Evolutionary conservation across 2,113 vertebrate species (phyloP).

Genomic region (Tiliqua scincoides): DNA sequence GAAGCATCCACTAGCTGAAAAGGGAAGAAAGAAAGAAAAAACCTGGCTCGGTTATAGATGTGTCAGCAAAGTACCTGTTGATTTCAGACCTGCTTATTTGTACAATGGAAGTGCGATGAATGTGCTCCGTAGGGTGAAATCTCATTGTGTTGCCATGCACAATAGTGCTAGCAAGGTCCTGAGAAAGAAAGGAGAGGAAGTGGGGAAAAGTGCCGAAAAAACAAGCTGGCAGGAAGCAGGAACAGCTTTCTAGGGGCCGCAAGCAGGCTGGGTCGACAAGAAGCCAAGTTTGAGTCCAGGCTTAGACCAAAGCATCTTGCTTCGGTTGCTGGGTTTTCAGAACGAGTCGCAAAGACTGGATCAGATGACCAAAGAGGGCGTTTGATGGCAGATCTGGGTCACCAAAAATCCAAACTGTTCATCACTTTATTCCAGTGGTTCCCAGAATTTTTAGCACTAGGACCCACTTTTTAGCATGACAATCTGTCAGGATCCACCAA

Average conservation of each 20-base stretch:
- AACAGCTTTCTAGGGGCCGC: not conserved
- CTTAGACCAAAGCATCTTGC: not conserved
- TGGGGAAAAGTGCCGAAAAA: constrained; percentile 9
- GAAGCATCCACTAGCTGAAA: not conserved
- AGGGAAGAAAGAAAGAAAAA: no score
- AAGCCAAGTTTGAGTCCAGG: not conserved
- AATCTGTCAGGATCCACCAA: no score
- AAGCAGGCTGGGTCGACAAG: constrained; percentile 22
- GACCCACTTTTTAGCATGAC: no score
- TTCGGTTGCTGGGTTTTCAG: not conserved
- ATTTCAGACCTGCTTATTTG: constrained; percentile 17
- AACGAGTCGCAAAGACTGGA: not conserved
- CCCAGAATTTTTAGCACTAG: no score
- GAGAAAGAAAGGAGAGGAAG: constrained; percentile 26
- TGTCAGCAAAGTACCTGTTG: constrained; percentile 6
- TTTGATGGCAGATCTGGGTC: not conserved
- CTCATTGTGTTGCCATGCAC: constrained; percentile 30
- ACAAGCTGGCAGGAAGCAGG: constrained; percentile 19
- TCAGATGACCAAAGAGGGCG: not conserved
- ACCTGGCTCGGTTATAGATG: not conserved
- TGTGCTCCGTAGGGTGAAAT: not conserved
- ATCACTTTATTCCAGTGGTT: no score
- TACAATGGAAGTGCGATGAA: not conserved
- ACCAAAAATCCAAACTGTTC: not conserved
- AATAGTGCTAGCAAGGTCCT: constrained; percentile 30